Conservation (phyloP, 2,797 vertebrate species). For the Lepidocolaptes lacrymiger region DNA sequence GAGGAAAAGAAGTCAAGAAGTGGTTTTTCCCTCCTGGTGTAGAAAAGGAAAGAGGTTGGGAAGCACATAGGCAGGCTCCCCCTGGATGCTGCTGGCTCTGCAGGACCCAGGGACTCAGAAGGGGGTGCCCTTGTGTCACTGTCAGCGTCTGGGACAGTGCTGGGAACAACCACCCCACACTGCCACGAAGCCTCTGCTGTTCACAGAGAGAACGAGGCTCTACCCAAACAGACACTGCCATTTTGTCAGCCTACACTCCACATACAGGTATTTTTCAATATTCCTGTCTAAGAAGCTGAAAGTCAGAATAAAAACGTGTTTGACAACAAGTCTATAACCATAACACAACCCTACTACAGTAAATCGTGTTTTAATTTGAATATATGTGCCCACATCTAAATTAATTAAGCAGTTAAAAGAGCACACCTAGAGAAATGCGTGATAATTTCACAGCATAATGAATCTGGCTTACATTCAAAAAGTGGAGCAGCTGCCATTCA, state of each 20-base stretch:
- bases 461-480: constrained; percentile 51
- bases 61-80: background rate
- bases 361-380: constrained; percentile 39
- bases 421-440: constrained; percentile 59
- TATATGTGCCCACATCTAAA: constrained; percentile 35
- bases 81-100: background rate
- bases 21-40: background rate
- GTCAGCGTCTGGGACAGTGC: background rate
- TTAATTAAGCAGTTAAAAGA: constrained; percentile 67
- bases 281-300: background rate
- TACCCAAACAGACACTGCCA: background rate
- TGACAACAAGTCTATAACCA: background rate
- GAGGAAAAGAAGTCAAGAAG: background rate
- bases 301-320: background rate
- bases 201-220: background rate
- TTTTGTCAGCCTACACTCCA: background rate
- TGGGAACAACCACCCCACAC: background rate
- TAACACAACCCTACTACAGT: background rate
- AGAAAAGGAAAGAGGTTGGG: background rate
- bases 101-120: background rate
- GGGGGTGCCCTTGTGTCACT: background rate
- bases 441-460: constrained; percentile 62
- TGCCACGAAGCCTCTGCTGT: background rate
- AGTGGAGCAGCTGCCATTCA: constrained; percentile 53
- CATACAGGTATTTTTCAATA: background rate